Evolutionary conservation across 2,797 vertebrate species (phyloP).

Genomic region (Gila robusta): DNA sequence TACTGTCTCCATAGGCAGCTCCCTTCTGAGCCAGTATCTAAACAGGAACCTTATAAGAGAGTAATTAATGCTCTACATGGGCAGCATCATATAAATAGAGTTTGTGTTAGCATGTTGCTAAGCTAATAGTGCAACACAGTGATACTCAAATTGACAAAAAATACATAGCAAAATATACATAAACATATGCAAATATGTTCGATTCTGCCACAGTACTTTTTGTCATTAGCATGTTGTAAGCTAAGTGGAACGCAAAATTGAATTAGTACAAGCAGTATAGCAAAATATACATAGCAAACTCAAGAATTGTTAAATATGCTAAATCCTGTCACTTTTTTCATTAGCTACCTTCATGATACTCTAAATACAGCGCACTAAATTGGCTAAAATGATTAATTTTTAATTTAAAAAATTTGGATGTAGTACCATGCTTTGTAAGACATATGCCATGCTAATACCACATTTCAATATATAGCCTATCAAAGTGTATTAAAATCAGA

Average conservation of each 20-base stretch:
- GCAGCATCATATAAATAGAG: not conserved
- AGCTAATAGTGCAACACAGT: not conserved
- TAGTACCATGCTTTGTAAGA: not conserved
- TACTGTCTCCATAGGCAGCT: not conserved
- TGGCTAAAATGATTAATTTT: rapidly evolving
- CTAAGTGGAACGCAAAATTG: no score
- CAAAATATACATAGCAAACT: no score
- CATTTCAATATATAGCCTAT: not conserved
- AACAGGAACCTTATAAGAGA: not conserved
- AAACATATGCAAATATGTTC: not conserved
- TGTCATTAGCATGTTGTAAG: not conserved
- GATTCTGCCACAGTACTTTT: not conserved
- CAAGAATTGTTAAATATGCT: not conserved
- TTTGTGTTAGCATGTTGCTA: not conserved
- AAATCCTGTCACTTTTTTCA: no score
- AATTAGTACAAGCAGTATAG: no score
- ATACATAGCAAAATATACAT: no score
- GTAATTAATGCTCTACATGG: not conserved
- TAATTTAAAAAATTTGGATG: not conserved
- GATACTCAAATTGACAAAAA: not conserved
- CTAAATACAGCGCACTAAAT: no score
- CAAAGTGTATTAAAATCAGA: not conserved
- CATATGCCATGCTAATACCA: not conserved
- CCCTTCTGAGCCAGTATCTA: not conserved
- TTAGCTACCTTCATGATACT: not conserved